These are phyloP conservation scores for Eolophus roseicapilla DNA, from an alignment of 2,113 vertebrate species.

Conservation along the genomic window DNA sequence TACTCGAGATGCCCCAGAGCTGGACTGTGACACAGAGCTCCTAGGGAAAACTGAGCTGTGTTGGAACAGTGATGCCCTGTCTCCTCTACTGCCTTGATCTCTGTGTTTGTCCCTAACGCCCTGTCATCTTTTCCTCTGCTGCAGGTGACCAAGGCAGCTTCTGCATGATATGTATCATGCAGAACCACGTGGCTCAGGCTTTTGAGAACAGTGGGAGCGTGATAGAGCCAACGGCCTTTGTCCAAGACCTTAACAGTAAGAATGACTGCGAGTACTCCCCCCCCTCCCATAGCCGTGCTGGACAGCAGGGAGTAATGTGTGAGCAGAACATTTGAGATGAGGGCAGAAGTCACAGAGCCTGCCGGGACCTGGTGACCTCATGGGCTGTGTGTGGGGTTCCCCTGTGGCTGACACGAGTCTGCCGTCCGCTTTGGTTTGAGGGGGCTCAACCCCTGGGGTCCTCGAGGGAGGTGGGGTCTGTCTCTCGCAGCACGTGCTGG, in stretches of 20 bases:
- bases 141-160: slow-evolving; percentile 91
- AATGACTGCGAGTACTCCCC: neutral
- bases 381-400: neutral
- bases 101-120: accelerated
- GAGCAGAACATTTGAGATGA: neutral
- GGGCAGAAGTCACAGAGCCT: neutral
- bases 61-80: neutral
- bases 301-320: neutral
- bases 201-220: slow-evolving; percentile 92
- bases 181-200: slow-evolving; percentile 92
- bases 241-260: slow-evolving; percentile 95
- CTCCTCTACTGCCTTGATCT: neutral
- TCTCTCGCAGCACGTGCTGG: accelerated
- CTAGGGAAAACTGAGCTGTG: neutral
- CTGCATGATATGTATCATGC: slow-evolving; percentile 97
- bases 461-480: neutral
- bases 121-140: neutral
- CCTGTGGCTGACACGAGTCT: accelerated
- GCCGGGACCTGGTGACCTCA: neutral
- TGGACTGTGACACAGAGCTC: neutral
- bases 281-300: accelerated
- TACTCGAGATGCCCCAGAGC: neutral
- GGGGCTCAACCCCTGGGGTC: neutral
- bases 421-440: neutral
- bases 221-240: slow-evolving; percentile 93